A percentile compares a stretch with the other conserved stretches of the same genome.
These are phyloP conservation scores for Pangasius larnaudii DNA, from an alignment of 2,797 vertebrate species.

Conservation along the genomic window DNA sequence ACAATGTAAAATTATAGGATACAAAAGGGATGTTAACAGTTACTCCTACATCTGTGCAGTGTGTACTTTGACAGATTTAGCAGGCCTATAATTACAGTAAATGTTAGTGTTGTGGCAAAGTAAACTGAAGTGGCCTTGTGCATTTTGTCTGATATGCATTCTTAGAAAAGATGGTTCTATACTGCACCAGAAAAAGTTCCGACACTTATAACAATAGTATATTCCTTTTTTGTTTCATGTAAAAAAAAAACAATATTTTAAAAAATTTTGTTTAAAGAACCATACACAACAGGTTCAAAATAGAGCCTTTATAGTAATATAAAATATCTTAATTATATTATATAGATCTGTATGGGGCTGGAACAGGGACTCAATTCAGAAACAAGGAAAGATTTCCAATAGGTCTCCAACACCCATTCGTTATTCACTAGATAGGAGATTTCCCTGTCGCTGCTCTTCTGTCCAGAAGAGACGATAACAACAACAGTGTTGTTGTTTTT, in stretches of 20 bases:
- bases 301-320: background rate
- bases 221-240: background rate
- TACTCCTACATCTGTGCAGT: conserved; percentile 16
- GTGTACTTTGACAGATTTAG: conserved; percentile 31
- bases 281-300: background rate
- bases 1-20: conserved; percentile 17
- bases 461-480: background rate
- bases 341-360: background rate
- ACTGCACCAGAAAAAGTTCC: background rate
- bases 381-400: conserved; percentile 15
- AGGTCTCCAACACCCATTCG: background rate
- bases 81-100: conserved; percentile 43
- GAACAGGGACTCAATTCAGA: background rate
- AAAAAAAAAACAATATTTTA: too few species aligned
- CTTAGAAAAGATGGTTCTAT: background rate
- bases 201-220: background rate
- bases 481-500: background rate
- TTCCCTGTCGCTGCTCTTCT: background rate
- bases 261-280: background rate
- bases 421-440: background rate
- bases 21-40: conserved; percentile 11
- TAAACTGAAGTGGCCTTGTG: conserved; percentile 21
- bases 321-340: background rate
- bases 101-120: conserved; percentile 40
- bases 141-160: background rate